Evolutionary conservation across 37 sponge, comb jelly and placozoan species (phyloP).

Genomic region (Haliclona indistincta): DNA sequence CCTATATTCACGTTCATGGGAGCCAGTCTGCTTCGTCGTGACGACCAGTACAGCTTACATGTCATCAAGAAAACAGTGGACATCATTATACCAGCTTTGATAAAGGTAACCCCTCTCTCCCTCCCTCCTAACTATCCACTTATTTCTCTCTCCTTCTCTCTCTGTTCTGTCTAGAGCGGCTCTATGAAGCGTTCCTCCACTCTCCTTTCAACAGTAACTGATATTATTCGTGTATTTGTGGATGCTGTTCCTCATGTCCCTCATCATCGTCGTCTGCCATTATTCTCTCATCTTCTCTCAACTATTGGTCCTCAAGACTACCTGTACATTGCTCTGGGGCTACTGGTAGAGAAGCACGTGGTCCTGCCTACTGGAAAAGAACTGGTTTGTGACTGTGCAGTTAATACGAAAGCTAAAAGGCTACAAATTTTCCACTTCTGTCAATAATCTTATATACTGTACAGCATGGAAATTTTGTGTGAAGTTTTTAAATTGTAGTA

Average conservation of each 20-base stretch:
- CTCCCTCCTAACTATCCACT: background rate
- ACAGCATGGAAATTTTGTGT: background rate
- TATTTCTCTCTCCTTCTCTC: background rate
- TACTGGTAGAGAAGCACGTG: constrained; percentile 55
- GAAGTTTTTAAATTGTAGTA: background rate
- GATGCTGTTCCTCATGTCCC: constrained; percentile 96
- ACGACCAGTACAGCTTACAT: constrained; percentile 88
- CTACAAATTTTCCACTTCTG: background rate
- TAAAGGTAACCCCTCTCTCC: constrained; percentile 46
- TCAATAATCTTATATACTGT: background rate
- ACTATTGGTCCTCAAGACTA: constrained; percentile 60
- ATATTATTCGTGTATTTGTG: constrained; percentile 87
- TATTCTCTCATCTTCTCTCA: constrained; percentile 79
- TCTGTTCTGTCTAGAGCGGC: background rate
- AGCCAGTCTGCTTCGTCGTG: constrained; percentile 66
- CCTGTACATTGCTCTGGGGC: constrained; percentile 58
- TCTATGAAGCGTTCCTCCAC: background rate
- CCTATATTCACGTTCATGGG: constrained; percentile 99
- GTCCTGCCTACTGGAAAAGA: constrained; percentile 14
- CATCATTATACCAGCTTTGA: constrained; percentile 76
- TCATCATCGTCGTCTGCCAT: constrained; percentile 75
- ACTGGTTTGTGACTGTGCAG: background rate
- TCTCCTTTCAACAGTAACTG: constrained; percentile 20
- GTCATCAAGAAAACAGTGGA: constrained; percentile 85
- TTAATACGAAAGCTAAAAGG: too few species aligned